These are phyloP conservation scores for Chaetophractus vellerosus DNA, from an alignment of 2,797 vertebrate species.

Conservation along the genomic window DNA sequence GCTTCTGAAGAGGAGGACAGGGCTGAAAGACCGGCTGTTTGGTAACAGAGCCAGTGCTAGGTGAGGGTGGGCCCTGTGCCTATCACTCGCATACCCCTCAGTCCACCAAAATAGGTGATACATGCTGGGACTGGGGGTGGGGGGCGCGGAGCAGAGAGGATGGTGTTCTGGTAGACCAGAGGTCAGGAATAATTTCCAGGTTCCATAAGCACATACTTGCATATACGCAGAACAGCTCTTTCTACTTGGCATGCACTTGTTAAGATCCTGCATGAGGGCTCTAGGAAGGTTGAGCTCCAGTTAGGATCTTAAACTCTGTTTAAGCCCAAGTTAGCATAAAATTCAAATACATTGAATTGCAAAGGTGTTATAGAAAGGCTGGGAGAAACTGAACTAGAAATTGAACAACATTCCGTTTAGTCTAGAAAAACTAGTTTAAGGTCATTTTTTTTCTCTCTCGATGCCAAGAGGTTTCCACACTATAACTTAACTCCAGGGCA, in stretches of 20 bases:
- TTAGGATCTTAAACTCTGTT: background rate
- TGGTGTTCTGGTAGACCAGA: background rate
- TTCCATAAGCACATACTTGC: background rate
- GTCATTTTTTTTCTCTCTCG: background rate
- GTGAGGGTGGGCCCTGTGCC: background rate
- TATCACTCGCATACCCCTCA: background rate
- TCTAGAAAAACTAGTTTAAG: background rate
- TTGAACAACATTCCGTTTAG: background rate
- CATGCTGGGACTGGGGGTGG: background rate
- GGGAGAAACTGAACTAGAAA: constrained; percentile 38
- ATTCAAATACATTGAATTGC: background rate
- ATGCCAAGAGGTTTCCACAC: constrained; percentile 47
- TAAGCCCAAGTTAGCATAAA: background rate
- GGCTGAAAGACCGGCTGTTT: background rate
- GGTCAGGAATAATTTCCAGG: background rate
- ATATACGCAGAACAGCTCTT: background rate
- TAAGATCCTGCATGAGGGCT: background rate
- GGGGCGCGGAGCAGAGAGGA: background rate
- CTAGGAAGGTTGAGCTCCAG: background rate
- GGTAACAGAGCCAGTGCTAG: background rate
- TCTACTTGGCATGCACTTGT: background rate
- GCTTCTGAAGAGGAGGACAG: background rate
- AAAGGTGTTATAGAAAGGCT: background rate
- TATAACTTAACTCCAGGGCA: constrained; percentile 14
- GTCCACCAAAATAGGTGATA: background rate